Evolutionary conservation across 2,888 invertebrate species (phyloP).

Genomic region (Fissipunctia ypsillon): DNA sequence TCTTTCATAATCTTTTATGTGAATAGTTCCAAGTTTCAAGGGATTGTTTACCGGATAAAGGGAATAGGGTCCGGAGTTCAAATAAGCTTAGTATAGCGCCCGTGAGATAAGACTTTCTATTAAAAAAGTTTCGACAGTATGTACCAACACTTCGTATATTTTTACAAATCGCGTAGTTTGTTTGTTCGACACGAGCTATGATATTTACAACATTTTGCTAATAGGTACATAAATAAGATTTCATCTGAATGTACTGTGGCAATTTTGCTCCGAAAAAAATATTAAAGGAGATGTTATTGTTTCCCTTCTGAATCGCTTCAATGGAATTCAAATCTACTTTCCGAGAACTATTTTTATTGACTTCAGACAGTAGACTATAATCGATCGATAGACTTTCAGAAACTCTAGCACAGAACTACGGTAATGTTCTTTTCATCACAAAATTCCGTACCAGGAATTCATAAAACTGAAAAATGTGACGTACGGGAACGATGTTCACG

Average conservation of each 20-base stretch:
- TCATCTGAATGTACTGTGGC: not conserved
- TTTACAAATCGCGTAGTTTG: conserved; percentile 50
- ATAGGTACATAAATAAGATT: not conserved
- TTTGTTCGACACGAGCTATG: conserved; percentile 44
- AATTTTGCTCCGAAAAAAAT: conserved; percentile 1
- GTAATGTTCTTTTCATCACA: conserved; percentile 19
- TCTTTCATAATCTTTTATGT: conserved; percentile 79
- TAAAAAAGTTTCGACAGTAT: conserved; percentile 77
- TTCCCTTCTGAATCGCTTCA: not conserved
- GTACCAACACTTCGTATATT: conserved; percentile 61
- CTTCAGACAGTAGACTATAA: conserved; percentile 4
- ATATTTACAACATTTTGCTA: conserved; percentile 18
- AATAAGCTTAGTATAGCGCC: conserved; percentile 77
- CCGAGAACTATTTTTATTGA: conserved; percentile 21
- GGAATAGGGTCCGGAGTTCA: conserved; percentile 74
- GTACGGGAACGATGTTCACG: not conserved
- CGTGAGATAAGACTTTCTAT: conserved; percentile 81
- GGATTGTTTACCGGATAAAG: conserved; percentile 81
- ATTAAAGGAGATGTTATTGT: not conserved
- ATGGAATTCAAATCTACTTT: conserved; percentile 26
- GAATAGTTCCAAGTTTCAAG: conserved; percentile 71
- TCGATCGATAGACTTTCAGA: conserved; percentile 34
- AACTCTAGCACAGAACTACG: conserved; percentile 15
- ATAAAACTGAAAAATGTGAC: conserved; percentile 27
- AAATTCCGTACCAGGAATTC: conserved; percentile 17